Evolutionary conservation across 2,113 vertebrate species (phyloP).

Genomic region (Gyps fulvus): DNA sequence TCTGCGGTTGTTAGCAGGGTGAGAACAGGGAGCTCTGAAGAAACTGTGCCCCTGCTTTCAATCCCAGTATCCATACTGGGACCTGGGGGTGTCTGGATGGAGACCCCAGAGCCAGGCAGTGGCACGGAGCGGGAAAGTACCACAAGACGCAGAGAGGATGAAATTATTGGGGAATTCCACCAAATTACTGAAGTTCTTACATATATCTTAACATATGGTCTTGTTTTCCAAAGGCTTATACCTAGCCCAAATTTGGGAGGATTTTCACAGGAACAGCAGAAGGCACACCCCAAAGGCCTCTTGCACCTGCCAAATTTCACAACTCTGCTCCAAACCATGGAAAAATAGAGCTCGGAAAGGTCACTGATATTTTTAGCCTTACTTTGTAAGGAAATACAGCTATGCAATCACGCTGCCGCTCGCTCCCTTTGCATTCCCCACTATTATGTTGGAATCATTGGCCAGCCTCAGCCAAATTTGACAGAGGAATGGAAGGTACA

Average conservation of each 20-base stretch:
- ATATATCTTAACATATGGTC: slow-evolving; percentile 24
- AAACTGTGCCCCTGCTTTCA: background rate
- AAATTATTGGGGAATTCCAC: background rate
- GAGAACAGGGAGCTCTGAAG: background rate
- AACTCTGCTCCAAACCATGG: slow-evolving; percentile 47
- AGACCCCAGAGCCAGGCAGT: background rate
- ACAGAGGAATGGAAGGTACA: background rate
- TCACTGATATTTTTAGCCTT: slow-evolving; percentile 57
- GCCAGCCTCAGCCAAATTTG: background rate
- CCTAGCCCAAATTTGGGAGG: slow-evolving; percentile 51
- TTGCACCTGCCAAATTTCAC: slow-evolving; percentile 56
- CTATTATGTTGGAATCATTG: background rate
- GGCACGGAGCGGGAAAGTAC: background rate
- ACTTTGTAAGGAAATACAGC: slow-evolving; percentile 12
- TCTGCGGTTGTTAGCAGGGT: background rate
- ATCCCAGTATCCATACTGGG: background rate
- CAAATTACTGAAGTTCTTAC: background rate
- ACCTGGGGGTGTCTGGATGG: background rate
- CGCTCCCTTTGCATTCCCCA: background rate
- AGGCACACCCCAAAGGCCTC: slow-evolving; percentile 55
- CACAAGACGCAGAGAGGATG: background rate
- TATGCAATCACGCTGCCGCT: background rate
- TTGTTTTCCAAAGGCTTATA: slow-evolving; percentile 32
- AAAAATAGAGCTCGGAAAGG: slow-evolving; percentile 50
- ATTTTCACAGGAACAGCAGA: slow-evolving; percentile 63